phyloP scores from a whole-genome alignment of 2,888 invertebrate species.

The Hipparchia semele region DNA sequence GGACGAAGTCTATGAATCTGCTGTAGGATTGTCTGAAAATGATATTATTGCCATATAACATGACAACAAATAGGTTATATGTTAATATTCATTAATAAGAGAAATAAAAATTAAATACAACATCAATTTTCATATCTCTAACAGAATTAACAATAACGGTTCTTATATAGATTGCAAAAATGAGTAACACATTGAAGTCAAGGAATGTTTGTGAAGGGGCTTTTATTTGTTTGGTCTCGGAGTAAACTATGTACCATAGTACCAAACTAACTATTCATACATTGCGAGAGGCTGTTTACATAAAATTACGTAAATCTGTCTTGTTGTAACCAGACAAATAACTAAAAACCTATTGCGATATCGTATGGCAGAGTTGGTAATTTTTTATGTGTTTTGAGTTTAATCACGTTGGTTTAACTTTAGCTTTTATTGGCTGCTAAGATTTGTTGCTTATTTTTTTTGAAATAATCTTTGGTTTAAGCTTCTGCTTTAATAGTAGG shows the following conservation, averaged over 20 bases:
- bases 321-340: slow-evolving; percentile 1
- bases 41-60: no score
- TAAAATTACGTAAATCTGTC: slow-evolving; percentile 7
- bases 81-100: neutral
- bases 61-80: no score
- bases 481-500: no score
- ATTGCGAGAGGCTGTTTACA: slow-evolving; percentile 27
- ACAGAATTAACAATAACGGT: neutral
- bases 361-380: neutral
- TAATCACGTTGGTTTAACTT: no score
- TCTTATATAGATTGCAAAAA: neutral
- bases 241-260: slow-evolving; percentile 16
- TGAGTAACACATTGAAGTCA: slow-evolving; percentile 24
- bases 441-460: no score
- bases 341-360: neutral
- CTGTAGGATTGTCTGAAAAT: no score
- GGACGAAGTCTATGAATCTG: no score
- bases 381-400: neutral
- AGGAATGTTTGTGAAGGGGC: slow-evolving; percentile 29
- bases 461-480: no score
- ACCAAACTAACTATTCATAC: slow-evolving; percentile 9
- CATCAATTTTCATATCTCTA: neutral
- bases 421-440: no score
- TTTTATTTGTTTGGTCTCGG: slow-evolving; percentile 23
- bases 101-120: neutral